Percentiles rank a stretch among this genome's conserved stretches.
Evolutionary conservation across 2,113 vertebrate genomes (phyloP).

Genomic region (Tympanuchus pallidicinctus): DNA sequence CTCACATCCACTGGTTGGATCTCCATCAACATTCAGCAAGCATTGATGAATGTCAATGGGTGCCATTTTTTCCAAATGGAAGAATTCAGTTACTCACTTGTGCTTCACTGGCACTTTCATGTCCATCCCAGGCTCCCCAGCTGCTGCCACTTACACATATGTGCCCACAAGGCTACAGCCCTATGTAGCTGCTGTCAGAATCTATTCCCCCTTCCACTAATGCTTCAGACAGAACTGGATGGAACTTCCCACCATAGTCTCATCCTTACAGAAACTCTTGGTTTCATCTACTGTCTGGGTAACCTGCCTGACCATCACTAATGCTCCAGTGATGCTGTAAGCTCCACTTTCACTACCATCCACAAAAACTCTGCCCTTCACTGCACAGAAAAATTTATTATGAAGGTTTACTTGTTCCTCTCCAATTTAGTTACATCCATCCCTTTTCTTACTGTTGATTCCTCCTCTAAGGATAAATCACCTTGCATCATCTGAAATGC

Average conservation of each 20-base stretch:
- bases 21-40: too few species aligned
- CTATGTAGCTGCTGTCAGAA: not conserved
- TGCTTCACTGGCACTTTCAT: too few species aligned
- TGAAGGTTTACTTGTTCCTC: not conserved
- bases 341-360: not conserved
- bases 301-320: not conserved
- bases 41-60: too few species aligned
- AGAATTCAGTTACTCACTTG: too few species aligned
- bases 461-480: not conserved
- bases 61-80: too few species aligned
- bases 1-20: too few species aligned
- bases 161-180: not conserved
- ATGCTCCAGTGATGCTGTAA: too few species aligned
- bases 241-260: not conserved
- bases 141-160: not conserved
- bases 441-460: not conserved
- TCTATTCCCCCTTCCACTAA: fast-evolving
- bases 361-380: not conserved
- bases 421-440: not conserved
- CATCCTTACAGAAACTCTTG: not conserved
- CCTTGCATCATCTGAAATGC: not conserved
- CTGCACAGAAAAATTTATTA: not conserved
- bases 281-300: not conserved
- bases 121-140: not conserved
- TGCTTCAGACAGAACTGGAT: not conserved